phyloP scores from a whole-genome alignment of 2,113 vertebrate species.

The Megalops atlanticus region DNA sequence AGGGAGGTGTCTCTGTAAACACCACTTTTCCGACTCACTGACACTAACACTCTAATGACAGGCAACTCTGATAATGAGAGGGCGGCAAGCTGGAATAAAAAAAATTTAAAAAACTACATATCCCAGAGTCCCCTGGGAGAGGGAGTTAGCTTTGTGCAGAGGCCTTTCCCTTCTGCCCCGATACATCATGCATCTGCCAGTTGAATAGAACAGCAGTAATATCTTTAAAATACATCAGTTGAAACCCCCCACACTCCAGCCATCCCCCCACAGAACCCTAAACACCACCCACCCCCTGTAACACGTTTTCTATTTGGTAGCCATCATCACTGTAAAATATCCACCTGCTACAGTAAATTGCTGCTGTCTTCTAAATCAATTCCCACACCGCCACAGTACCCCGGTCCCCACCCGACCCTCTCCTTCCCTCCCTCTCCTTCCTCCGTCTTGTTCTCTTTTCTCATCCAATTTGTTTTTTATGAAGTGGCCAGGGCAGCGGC shows the following conservation, averaged over 20 bases:
- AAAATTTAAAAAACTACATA: not conserved
- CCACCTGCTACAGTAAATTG: slow-evolving; percentile 30
- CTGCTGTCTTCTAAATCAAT: slow-evolving; percentile 33
- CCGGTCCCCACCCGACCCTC: slow-evolving; percentile 3
- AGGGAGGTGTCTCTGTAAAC: slow-evolving; percentile 11
- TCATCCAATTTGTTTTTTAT: slow-evolving; percentile 34
- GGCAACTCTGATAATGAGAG: slow-evolving; percentile 15
- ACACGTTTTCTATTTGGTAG: slow-evolving; percentile 29
- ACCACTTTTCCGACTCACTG: slow-evolving; percentile 28
- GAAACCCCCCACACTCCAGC: not conserved
- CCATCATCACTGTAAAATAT: slow-evolving; percentile 31
- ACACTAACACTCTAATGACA: slow-evolving; percentile 20
- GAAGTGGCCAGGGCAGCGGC: slow-evolving; percentile 32
- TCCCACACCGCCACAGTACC: slow-evolving; percentile 8
- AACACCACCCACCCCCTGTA: not conserved
- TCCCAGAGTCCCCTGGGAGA: slow-evolving; percentile 1
- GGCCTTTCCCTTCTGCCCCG: not conserved
- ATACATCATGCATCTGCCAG: slow-evolving; percentile 19
- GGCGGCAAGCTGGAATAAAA: not conserved
- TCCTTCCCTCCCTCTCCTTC: not conserved
- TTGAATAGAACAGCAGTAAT: slow-evolving; percentile 10
- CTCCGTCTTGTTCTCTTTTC: slow-evolving; percentile 4
- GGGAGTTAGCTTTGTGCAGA: slow-evolving; percentile 4
- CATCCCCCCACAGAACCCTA: not conserved
- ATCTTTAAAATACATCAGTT: slow-evolving; percentile 14